A percentile compares a stretch with the other conserved stretches of the same genome.
Evolutionary conservation across 1,140 invertebrate genomes (phyloP).

Genomic region (Vanessa tameamea): DNA sequence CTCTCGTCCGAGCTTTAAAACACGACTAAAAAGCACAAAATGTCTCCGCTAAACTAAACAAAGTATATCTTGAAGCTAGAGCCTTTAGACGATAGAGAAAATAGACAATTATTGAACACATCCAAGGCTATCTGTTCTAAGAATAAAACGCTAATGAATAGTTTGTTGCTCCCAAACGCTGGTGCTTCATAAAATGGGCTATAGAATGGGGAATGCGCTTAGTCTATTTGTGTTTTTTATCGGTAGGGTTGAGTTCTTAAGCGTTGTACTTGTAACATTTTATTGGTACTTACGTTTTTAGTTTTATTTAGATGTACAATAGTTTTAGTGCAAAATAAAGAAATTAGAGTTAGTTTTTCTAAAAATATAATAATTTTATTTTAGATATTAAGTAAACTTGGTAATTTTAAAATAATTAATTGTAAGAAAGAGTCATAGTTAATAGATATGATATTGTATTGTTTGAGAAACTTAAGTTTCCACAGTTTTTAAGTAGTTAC

Average conservation of each 20-base stretch:
- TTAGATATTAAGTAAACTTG: too few relatives aligned
- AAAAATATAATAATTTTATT: too few relatives aligned
- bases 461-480: too few relatives aligned
- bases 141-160: conserved; percentile 65
- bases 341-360: too few relatives aligned
- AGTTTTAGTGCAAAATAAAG: neutral
- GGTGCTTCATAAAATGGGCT: conserved; percentile 53
- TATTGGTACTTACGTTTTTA: conserved; percentile 21
- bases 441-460: too few relatives aligned
- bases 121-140: conserved; percentile 56
- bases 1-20: conserved; percentile 70
- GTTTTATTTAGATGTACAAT: neutral
- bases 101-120: conserved; percentile 62
- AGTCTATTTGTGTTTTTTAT: conserved; percentile 40
- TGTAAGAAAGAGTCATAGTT: too few relatives aligned
- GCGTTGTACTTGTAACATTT: conserved; percentile 22
- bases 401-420: too few relatives aligned
- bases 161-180: conserved; percentile 57
- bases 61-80: conserved; percentile 52
- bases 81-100: conserved; percentile 53
- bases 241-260: conserved; percentile 29
- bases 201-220: conserved; percentile 34
- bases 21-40: conserved; percentile 63
- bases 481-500: too few relatives aligned
- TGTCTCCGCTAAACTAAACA: conserved; percentile 54